Evolutionary conservation across 2,113 vertebrate genomes (phyloP), one percentile per base, ranked within the genome.

Genomic region (Neotoma lepida): DNA sequence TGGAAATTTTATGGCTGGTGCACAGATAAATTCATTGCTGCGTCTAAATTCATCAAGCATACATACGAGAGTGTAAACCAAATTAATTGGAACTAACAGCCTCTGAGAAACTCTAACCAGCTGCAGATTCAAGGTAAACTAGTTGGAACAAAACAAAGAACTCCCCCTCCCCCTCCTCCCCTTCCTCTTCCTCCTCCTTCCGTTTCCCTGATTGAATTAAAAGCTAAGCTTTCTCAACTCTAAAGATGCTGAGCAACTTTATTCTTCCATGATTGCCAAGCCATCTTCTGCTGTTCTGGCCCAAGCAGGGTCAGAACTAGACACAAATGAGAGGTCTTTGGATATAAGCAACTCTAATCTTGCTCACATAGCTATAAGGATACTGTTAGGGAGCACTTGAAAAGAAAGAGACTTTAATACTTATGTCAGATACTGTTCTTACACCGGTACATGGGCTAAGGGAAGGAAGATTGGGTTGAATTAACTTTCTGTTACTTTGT

Each of bases 1-100:
- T 97, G 92, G 92, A 86, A 98, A 97, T 97, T 96, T 98, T 97
- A 98, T 96, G 97, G 95, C 95, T 97, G 86, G 41, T 97, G 97
- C 97, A 97, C 96, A 98, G 97, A 97, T 98, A 97, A 98, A 97
- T 97, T 92, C 70, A 71, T 81, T 96, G 97, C 91, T 96, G 91
- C 88, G 86, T 97, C 96, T 97, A 96, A 96, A 97, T 96, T 97
- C 95, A 98, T 95, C 70, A 76, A 76, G 71, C 76, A 91, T 80
- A 92, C 86, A 78, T 94, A 97, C 6, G 24, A 92, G 81, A 97
- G 81, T 82, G 56, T 92, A 97, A 33, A 94, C 77, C 68, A 97
- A 97, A 97, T 97, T 97, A 98, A 98, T 97, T 93, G 88, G 71
- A 97, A 97, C 61, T 96, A 97, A 97, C 88, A 96, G 92, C 93